phyloP scores from a whole-genome alignment of 1,140 invertebrate species.

The Zaprionus davidi region DNA sequence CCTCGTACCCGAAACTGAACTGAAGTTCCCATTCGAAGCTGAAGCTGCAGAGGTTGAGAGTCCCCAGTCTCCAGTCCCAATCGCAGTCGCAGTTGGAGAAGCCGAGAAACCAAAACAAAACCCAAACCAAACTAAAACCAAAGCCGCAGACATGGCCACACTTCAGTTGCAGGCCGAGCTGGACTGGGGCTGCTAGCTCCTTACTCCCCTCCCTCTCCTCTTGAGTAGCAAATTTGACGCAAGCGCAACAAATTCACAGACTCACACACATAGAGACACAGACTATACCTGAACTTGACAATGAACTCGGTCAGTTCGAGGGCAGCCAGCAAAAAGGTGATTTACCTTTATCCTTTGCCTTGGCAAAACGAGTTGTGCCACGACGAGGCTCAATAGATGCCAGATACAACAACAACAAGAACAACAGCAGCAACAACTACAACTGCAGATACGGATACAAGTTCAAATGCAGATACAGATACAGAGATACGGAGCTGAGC shows the following conservation, averaged over 20 bases:
- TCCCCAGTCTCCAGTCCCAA: too few relatives aligned
- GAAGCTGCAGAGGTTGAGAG: background rate
- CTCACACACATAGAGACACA: conserved; percentile 17
- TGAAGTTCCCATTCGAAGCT: background rate
- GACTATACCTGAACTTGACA: conserved; percentile 56
- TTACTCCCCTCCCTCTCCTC: background rate
- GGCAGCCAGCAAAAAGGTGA: conserved; percentile 59
- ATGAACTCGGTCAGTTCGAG: conserved; percentile 57
- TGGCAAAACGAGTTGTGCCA: conserved; percentile 46
- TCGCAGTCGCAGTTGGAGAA: background rate
- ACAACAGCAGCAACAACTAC: conserved; percentile 1
- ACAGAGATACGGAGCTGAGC: background rate
- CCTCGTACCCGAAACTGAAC: background rate
- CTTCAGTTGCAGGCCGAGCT: conserved; percentile 55
- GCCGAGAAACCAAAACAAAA: conserved; percentile 5
- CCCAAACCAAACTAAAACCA: conserved; percentile 49
- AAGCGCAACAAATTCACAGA: conserved; percentile 69
- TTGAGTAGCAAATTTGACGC: conserved; percentile 69
- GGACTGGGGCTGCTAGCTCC: background rate
- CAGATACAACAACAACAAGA: conserved; percentile 19
- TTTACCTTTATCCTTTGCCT: conserved; percentile 57
- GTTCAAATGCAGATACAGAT: conserved; percentile 26
- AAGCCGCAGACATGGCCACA: conserved; percentile 60
- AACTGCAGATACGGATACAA: conserved; percentile 27
- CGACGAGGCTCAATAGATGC: conserved; percentile 7